A percentile compares a stretch with the other conserved stretches of the same genome.
Conservation (phyloP, 2,113 vertebrate species). For the Stomatorhinus ivindoensis region DNA sequence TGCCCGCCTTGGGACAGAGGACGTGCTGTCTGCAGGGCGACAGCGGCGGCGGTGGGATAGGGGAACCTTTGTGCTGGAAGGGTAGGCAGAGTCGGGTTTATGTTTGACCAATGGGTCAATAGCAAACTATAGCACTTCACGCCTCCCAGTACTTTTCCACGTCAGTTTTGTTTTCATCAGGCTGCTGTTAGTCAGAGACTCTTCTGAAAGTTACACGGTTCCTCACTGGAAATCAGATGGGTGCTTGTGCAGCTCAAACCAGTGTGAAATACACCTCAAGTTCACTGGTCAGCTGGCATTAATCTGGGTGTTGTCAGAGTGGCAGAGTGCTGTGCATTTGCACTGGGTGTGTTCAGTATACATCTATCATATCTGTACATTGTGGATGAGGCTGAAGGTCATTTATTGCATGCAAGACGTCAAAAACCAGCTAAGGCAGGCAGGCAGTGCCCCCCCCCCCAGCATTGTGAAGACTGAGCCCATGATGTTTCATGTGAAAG, state of each 20-base stretch:
- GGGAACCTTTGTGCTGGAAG: constrained; percentile 14
- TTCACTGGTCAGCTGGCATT: neutral
- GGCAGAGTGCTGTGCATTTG: neutral
- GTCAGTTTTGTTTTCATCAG: neutral
- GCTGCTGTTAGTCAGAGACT: neutral
- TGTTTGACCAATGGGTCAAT: constrained; percentile 16
- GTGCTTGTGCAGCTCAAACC: neutral
- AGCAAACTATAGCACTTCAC: neutral
- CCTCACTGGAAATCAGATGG: neutral
- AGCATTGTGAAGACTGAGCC: neutral
- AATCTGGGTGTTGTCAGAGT: neutral
- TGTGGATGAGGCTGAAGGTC: neutral
- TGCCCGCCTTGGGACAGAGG: neutral
- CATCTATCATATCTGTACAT: neutral
- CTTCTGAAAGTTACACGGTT: neutral
- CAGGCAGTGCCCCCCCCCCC: neutral
- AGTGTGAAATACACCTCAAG: neutral
- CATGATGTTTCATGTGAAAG: neutral
- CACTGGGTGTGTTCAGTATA: neutral
- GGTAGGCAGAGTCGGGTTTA: neutral
- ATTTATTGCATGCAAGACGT: neutral
- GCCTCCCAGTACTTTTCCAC: constrained; percentile 12
- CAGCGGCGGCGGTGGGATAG: neutral
- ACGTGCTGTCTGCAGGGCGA: neutral
- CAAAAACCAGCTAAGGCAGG: neutral